Conservation (phyloP, 2,113 vertebrate genomes). For the Chamaetylas fuelleborni region DNA sequence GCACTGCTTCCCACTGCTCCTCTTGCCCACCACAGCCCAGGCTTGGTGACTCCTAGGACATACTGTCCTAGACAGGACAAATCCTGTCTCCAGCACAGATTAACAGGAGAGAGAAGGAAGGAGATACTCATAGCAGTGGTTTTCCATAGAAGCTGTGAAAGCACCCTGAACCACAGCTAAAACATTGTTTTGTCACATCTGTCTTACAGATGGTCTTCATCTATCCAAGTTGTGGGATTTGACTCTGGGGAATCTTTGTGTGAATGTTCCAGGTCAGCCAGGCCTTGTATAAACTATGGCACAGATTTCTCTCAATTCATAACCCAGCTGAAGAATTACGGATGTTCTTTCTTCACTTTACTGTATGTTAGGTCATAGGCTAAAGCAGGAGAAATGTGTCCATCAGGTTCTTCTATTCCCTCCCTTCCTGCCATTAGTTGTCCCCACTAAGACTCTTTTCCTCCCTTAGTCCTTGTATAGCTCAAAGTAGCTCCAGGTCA, state of each 20-base stretch:
- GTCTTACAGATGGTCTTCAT: neutral
- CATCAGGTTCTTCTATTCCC: constrained; percentile 8
- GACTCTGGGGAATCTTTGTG: neutral
- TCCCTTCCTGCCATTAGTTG: constrained; percentile 47
- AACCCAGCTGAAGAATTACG: neutral
- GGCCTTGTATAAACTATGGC: neutral
- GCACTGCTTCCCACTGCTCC: neutral
- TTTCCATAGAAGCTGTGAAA: neutral
- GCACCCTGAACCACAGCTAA: neutral
- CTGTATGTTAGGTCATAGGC: neutral
- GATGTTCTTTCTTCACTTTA: neutral
- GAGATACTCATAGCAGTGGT: neutral
- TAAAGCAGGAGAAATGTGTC: constrained; percentile 21
- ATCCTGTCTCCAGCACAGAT: neutral
- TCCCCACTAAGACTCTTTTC: constrained; percentile 1
- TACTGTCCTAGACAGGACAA: neutral
- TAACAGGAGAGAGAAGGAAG: neutral
- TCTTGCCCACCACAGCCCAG: neutral
- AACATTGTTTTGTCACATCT: neutral
- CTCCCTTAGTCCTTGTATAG: constrained; percentile 17
- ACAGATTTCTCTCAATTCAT: neutral
- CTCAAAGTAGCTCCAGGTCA: constrained; percentile 37
- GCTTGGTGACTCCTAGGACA: neutral
- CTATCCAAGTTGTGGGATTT: neutral
- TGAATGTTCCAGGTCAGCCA: neutral